Conservation (phyloP, 2,888 invertebrate species). For the Sisyra terminalis region DNA sequence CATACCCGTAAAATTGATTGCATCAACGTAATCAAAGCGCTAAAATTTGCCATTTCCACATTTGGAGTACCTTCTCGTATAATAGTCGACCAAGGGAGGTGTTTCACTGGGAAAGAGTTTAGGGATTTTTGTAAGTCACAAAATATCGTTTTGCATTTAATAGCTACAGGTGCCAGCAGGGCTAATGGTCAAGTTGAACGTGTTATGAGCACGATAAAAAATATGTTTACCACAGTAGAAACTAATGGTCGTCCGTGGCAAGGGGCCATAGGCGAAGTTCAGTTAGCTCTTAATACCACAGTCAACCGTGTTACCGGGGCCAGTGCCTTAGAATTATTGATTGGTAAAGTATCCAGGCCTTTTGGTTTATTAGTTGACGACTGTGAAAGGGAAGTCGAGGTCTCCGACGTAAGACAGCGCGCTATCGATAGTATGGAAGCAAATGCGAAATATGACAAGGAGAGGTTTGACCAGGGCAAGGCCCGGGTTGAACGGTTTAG, state of each 20-base stretch:
- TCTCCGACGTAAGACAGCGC: too few relatives aligned
- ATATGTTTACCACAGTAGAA: conserved; percentile 16
- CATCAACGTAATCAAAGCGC: conserved; percentile 7
- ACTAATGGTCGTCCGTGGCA: conserved; percentile 15
- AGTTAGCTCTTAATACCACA: conserved; percentile 17
- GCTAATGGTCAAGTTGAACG: conserved; percentile 18
- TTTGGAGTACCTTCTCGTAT: conserved; percentile 5
- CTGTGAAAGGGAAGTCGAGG: too few relatives aligned
- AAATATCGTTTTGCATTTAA: conserved; percentile 15
- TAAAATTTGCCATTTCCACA: neutral
- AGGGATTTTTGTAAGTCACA: conserved; percentile 11
- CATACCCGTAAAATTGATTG: conserved; percentile 17
- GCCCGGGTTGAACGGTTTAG: too few relatives aligned
- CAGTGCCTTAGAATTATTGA: conserved; percentile 16
- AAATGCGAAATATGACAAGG: too few relatives aligned
- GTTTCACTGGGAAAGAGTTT: conserved; percentile 12
- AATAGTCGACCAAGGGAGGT: conserved; percentile 12
- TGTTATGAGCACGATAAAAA: conserved; percentile 14
- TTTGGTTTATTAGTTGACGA: conserved; percentile 6
- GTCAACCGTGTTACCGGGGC: conserved; percentile 14
- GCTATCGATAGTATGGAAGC: too few relatives aligned
- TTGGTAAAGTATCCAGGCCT: conserved; percentile 14
- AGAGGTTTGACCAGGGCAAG: too few relatives aligned
- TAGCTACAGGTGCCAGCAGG: conserved; percentile 15
- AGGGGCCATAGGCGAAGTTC: conserved; percentile 15